These are phyloP conservation scores for Luehdorfia chinensis DNA, from an alignment of 1,140 invertebrate species.

Conservation along the genomic window DNA sequence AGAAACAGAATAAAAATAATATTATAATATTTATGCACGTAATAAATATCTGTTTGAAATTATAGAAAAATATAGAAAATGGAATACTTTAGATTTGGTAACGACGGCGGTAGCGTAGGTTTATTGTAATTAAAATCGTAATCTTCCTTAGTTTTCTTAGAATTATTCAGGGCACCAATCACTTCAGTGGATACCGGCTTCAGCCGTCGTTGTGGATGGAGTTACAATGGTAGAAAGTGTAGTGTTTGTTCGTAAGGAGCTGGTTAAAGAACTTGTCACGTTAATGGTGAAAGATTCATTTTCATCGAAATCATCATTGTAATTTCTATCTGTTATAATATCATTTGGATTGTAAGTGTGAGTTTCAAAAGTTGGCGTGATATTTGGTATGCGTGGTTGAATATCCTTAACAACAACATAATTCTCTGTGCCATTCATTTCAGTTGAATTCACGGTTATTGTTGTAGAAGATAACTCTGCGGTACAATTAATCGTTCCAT, in stretches of 20 bases:
- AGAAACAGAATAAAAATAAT: slow-evolving; percentile 38
- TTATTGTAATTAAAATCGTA: slow-evolving; percentile 84
- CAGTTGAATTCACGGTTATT: slow-evolving; percentile 40
- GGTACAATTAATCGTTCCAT: slow-evolving; percentile 67
- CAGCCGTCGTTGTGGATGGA: slow-evolving; percentile 28
- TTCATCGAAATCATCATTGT: slow-evolving; percentile 47
- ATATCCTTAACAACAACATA: slow-evolving; percentile 32
- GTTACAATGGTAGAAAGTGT: slow-evolving; percentile 28
- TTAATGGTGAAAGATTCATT: slow-evolving; percentile 61
- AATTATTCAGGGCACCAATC: slow-evolving; percentile 58
- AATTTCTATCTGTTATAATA: slow-evolving; percentile 58
- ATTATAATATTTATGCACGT: slow-evolving; percentile 2
- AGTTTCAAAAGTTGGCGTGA: slow-evolving; percentile 38
- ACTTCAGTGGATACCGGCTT: slow-evolving; percentile 44
- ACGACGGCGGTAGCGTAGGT: slow-evolving; percentile 83
- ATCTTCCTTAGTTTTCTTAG: slow-evolving; percentile 75
- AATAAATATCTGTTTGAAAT: background rate
- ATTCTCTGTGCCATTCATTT: slow-evolving; percentile 36
- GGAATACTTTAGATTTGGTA: slow-evolving; percentile 82
- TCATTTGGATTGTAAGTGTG: slow-evolving; percentile 53
- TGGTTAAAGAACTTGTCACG: slow-evolving; percentile 62
- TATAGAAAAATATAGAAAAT: slow-evolving; percentile 7
- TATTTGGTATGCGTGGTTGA: slow-evolving; percentile 44
- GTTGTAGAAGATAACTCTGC: slow-evolving; percentile 59
- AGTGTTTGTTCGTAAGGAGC: slow-evolving; percentile 52